A percentile compares a stretch with the other conserved stretches of the same genome.
Conservation (phyloP, 2,888 invertebrate species). For the Plagodis pulveraria region DNA sequence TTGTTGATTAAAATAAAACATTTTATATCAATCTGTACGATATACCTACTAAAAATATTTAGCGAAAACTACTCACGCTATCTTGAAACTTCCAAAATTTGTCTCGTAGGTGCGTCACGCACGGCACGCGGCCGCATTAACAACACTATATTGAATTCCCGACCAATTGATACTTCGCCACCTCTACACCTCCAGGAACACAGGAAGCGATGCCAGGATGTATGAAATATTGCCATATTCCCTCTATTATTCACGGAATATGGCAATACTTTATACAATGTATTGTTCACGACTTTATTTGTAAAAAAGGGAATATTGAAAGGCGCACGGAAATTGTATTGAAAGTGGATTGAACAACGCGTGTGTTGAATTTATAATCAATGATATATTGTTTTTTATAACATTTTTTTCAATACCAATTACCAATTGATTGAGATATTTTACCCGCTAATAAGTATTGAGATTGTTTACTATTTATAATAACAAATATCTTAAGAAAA, state of each 20-base stretch:
- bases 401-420: too few species aligned
- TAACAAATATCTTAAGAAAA: too few species aligned
- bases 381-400: not conserved
- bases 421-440: too few species aligned
- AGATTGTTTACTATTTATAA: too few species aligned
- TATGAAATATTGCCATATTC: slow-evolving; percentile 49
- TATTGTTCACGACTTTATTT: slow-evolving; percentile 16
- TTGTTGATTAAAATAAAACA: too few species aligned
- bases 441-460: too few species aligned
- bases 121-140: slow-evolving; percentile 57
- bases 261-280: not conserved
- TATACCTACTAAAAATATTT: not conserved
- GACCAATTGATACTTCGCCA: slow-evolving; percentile 72
- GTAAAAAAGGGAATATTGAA: slow-evolving; percentile 16
- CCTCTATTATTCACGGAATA: slow-evolving; percentile 41
- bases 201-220: slow-evolving; percentile 69
- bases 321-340: slow-evolving; percentile 2
- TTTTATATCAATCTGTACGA: too few species aligned
- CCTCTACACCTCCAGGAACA: slow-evolving; percentile 52
- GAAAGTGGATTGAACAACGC: slow-evolving; percentile 6
- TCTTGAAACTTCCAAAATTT: slow-evolving; percentile 15
- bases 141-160: slow-evolving; percentile 73
- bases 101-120: slow-evolving; percentile 47
- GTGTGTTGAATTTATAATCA: not conserved
- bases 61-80: slow-evolving; percentile 13